Conservation (phyloP, 2,888 invertebrate species). For the Tineola bisselliella region DNA sequence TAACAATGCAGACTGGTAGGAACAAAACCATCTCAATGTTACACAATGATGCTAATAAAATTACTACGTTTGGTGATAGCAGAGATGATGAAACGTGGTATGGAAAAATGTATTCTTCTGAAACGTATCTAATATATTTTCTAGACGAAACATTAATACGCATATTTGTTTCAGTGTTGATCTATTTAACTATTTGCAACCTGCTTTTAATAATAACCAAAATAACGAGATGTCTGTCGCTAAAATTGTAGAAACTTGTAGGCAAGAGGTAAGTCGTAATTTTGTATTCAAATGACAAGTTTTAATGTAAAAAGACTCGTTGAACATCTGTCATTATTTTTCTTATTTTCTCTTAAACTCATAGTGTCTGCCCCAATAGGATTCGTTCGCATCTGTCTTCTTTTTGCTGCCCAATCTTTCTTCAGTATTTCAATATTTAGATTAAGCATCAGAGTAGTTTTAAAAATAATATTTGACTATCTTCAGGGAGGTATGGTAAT, state of each 20-base stretch:
- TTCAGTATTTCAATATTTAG: too few species aligned
- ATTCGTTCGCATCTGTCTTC: too few species aligned
- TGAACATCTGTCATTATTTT: too few species aligned
- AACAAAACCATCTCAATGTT: slow-evolving; percentile 71
- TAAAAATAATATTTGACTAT: slow-evolving; percentile 19
- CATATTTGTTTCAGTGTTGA: slow-evolving; percentile 71
- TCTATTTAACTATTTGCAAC: slow-evolving; percentile 84
- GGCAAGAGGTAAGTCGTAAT: slow-evolving; percentile 48
- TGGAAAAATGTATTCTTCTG: too few species aligned
- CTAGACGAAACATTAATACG: not conserved
- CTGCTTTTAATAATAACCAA: slow-evolving; percentile 72
- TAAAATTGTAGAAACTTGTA: slow-evolving; percentile 73
- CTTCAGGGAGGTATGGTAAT: slow-evolving; percentile 65
- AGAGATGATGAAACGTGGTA: slow-evolving; percentile 82
- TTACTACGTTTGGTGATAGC: slow-evolving; percentile 58
- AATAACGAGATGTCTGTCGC: slow-evolving; percentile 73
- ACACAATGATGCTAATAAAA: slow-evolving; percentile 51
- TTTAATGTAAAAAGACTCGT: too few species aligned
- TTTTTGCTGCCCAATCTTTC: too few species aligned
- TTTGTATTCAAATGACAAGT: too few species aligned
- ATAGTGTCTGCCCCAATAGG: too few species aligned
- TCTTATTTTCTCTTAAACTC: too few species aligned
- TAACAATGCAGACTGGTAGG: slow-evolving; percentile 72
- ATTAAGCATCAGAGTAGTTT: too few species aligned
- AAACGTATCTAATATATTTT: too few species aligned